These are phyloP conservation scores for Idaea aversata DNA, from an alignment of 2,888 invertebrate genomes.

Conservation along the genomic window DNA sequence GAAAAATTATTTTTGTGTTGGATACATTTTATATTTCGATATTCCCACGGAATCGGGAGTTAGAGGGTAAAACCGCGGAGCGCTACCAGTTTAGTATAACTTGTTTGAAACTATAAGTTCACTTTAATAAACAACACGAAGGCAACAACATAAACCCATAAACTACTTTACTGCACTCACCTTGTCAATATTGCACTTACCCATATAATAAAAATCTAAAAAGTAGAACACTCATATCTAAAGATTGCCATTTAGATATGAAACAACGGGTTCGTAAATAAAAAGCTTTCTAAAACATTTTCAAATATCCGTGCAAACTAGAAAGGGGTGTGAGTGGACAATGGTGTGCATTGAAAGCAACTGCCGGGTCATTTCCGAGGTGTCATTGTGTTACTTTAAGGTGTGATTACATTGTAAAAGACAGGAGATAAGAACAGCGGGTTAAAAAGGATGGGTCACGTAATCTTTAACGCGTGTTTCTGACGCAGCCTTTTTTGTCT, in stretches of 20 bases:
- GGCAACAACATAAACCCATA: slow-evolving; percentile 1
- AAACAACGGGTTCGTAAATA: not conserved
- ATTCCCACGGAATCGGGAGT: too few relatives aligned
- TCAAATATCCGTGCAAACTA: slow-evolving; percentile 23
- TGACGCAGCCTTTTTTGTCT: not conserved
- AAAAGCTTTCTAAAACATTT: slow-evolving; percentile 20
- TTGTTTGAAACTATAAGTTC: not conserved
- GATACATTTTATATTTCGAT: too few relatives aligned
- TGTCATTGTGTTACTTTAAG: slow-evolving; percentile 34
- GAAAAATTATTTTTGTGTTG: too few relatives aligned
- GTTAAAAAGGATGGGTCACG: not conserved
- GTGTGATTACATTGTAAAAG: slow-evolving; percentile 11
- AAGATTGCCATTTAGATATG: slow-evolving; percentile 1
- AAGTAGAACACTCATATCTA: not conserved
- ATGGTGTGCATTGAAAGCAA: slow-evolving; percentile 40
- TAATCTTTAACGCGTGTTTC: not conserved
- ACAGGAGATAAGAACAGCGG: not conserved
- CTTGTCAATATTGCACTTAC: not conserved
- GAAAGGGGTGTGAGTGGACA: slow-evolving; percentile 36
- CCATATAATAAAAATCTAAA: not conserved
- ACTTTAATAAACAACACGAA: not conserved
- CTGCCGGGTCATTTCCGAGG: slow-evolving; percentile 45
- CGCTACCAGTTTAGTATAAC: too few relatives aligned
- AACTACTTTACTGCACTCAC: slow-evolving; percentile 3
- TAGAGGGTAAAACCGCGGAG: too few relatives aligned